Conservation (phyloP, 2,797 vertebrate species). For the Podargus strigoides region DNA sequence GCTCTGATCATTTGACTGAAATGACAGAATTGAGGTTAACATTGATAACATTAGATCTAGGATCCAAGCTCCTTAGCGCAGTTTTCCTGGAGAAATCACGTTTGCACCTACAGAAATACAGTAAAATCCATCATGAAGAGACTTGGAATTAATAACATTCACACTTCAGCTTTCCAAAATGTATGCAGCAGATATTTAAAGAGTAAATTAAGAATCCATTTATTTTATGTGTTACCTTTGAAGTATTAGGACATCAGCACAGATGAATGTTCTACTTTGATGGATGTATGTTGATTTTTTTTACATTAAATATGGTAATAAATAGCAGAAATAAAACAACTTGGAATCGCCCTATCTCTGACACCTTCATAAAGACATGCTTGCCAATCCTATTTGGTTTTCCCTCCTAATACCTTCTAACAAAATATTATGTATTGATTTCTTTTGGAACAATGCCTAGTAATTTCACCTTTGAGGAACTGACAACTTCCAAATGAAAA, state of each 20-base stretch:
- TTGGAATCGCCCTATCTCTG: neutral
- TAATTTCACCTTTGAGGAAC: slow-evolving; percentile 49
- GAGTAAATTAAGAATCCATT: neutral
- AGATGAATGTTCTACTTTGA: neutral
- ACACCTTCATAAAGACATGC: neutral
- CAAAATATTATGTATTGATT: slow-evolving; percentile 46
- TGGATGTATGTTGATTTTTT: neutral
- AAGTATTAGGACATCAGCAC: neutral
- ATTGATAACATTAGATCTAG: neutral
- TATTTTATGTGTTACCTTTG: neutral
- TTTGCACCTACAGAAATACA: neutral
- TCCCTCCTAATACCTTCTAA: neutral
- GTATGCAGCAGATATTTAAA: neutral
- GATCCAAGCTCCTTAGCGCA: neutral
- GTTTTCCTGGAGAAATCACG: neutral
- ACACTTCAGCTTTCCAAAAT: neutral
- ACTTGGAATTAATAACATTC: neutral
- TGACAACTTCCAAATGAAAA: slow-evolving; percentile 62
- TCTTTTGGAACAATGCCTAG: slow-evolving; percentile 32
- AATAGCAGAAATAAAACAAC: neutral
- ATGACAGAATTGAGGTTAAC: neutral
- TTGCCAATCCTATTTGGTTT: neutral
- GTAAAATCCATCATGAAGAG: neutral
- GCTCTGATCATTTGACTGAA: neutral
- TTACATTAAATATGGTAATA: neutral